phyloP scores from a whole-genome alignment of 2,797 vertebrate species.

The Antrozous pallidus region DNA sequence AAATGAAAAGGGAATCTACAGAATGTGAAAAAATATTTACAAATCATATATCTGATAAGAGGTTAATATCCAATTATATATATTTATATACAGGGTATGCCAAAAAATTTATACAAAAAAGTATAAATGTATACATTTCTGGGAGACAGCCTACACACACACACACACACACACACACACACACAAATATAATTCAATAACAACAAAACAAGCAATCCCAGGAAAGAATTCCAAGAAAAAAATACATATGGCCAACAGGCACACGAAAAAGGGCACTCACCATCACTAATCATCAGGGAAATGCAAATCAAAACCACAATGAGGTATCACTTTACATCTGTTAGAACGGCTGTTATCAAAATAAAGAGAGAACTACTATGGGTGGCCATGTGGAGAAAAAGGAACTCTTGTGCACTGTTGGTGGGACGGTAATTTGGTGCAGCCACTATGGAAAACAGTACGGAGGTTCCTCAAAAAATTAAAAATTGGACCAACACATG shows the following conservation, averaged over 20 bases:
- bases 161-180: not conserved
- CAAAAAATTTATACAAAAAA: not conserved
- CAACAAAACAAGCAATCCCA: not conserved
- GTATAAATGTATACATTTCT: not conserved
- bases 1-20: not conserved
- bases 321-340: not conserved
- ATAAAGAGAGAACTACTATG: not conserved
- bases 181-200: not conserved
- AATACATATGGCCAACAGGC: not conserved
- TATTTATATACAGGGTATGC: not conserved
- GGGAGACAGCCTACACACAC: not conserved
- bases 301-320: conserved; percentile 3
- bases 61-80: not conserved
- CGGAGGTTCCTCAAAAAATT: not conserved
- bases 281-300: not conserved
- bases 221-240: not conserved
- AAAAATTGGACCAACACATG: not conserved
- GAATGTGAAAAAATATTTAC: not conserved
- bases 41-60: not conserved
- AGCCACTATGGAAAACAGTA: not conserved
- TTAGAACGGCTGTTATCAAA: not conserved
- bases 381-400: not conserved
- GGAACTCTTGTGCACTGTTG: not conserved
- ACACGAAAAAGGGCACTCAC: not conserved
- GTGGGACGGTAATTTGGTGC: not conserved